Conservation (phyloP, 64 coral and sea anemone genomes). For the Orbicella faveolata region DNA sequence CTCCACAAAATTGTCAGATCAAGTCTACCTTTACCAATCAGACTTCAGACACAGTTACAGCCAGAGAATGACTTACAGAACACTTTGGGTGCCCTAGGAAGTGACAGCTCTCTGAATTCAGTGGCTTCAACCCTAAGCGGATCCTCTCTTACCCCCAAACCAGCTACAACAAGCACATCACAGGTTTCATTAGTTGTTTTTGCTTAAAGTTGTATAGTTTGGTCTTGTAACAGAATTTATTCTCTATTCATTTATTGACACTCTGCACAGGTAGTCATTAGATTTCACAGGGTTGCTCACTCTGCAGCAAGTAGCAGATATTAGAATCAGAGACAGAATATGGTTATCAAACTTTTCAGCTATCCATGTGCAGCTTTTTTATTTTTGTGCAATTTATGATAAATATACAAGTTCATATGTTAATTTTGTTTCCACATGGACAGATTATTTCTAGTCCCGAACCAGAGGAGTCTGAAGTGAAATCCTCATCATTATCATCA, state of each 20-base stretch:
- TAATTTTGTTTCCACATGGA: neutral
- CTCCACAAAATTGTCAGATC: constrained; percentile 57
- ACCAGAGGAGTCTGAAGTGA: constrained; percentile 28
- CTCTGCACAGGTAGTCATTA: too few relatives aligned
- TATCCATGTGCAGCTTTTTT: neutral
- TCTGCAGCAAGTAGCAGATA: too few relatives aligned
- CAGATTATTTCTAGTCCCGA: constrained; percentile 1
- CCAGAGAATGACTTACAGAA: constrained; percentile 16
- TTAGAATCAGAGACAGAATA: neutral
- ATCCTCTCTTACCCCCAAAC: neutral
- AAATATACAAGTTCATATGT: neutral
- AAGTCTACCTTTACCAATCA: constrained; percentile 36
- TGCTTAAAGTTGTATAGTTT: neutral
- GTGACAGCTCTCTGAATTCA: constrained; percentile 46
- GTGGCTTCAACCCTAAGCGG: constrained; percentile 15
- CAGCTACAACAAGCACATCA: constrained; percentile 1
- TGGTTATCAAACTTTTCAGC: neutral
- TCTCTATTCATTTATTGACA: too few relatives aligned
- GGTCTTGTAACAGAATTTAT: neutral
- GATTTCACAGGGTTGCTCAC: too few relatives aligned
- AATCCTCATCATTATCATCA: constrained; percentile 13
- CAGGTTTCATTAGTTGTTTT: constrained; percentile 11
- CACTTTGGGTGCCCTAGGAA: constrained; percentile 5
- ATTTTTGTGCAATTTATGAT: neutral
- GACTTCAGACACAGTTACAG: constrained; percentile 14